Conservation (phyloP, 2,888 invertebrate genomes). For the Chymomyza procnemis region DNA sequence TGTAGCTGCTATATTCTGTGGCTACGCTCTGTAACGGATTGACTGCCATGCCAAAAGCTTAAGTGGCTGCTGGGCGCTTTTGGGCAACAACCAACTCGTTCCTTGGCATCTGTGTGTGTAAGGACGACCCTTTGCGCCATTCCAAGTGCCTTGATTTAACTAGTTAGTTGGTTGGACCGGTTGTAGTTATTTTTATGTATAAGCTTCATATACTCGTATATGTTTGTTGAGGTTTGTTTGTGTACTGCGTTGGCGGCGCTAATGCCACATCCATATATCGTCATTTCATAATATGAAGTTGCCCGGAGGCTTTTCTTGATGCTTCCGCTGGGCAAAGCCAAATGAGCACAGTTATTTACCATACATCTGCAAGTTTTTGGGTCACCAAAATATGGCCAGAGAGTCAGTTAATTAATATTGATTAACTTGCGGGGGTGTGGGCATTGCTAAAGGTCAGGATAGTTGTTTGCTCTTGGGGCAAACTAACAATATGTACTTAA, state of each 20-base stretch:
- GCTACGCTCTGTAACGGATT: slow-evolving; percentile 63
- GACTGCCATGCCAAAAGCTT: slow-evolving; percentile 71
- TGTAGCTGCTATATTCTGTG: slow-evolving; percentile 32
- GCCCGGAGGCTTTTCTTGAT: slow-evolving; percentile 14
- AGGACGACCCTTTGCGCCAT: background rate
- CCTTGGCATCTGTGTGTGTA: slow-evolving; percentile 11
- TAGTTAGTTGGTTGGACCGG: slow-evolving; percentile 25
- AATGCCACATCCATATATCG: slow-evolving; percentile 51
- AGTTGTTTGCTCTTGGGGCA: background rate
- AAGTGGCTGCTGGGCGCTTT: slow-evolving; percentile 57
- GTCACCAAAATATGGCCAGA: background rate
- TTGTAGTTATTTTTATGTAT: slow-evolving; percentile 5
- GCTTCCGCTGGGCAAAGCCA: slow-evolving; percentile 17
- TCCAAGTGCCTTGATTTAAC: slow-evolving; percentile 50
- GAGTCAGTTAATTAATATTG: background rate
- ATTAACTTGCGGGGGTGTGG: background rate
- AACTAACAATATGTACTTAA: background rate
- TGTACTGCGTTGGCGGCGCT: slow-evolving; percentile 40
- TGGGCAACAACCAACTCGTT: slow-evolving; percentile 19
- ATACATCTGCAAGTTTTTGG: slow-evolving; percentile 30
- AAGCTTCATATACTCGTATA: slow-evolving; percentile 1
- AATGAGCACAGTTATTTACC: slow-evolving; percentile 63
- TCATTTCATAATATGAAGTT: slow-evolving; percentile 59
- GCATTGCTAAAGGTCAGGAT: background rate
- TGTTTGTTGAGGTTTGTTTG: slow-evolving; percentile 35